Evolutionary conservation across 2,797 vertebrate genomes (phyloP).

Genomic region (Argya squamiceps): DNA sequence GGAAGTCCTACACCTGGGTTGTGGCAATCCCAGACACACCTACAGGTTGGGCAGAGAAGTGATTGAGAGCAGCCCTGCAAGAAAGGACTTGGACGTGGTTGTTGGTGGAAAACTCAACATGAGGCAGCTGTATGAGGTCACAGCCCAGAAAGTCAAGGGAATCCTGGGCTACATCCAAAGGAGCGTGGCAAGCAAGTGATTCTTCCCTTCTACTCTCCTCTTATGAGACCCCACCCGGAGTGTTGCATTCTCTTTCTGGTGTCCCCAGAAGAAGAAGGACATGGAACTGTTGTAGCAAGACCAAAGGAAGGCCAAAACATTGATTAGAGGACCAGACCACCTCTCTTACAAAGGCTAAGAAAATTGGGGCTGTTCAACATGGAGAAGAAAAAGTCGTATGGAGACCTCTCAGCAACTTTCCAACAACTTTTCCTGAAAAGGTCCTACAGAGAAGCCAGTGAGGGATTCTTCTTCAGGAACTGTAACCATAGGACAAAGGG

Average conservation of each 20-base stretch:
- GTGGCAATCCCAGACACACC: background rate
- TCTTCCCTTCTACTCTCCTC: background rate
- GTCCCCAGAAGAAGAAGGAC: background rate
- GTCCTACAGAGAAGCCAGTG: background rate
- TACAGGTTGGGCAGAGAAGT: background rate
- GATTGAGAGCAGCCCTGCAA: background rate
- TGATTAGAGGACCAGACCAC: accelerated
- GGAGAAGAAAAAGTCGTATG: background rate
- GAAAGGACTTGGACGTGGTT: background rate
- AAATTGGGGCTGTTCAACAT: background rate
- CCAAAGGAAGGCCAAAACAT: background rate
- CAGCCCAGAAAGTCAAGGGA: background rate
- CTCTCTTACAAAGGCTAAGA: background rate
- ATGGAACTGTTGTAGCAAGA: background rate
- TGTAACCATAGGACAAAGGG: background rate
- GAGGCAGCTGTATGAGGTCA: background rate
- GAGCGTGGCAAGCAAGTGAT: accelerated
- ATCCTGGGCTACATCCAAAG: background rate
- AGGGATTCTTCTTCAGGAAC: background rate
- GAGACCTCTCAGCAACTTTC: background rate
- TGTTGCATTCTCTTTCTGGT: background rate
- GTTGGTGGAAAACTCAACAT: background rate
- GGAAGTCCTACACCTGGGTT: accelerated
- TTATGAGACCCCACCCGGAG: background rate
- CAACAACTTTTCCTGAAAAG: background rate